Base-by-base conservation (phyloP, 2,888 invertebrate species). In the Chesias legatella region DNA sequence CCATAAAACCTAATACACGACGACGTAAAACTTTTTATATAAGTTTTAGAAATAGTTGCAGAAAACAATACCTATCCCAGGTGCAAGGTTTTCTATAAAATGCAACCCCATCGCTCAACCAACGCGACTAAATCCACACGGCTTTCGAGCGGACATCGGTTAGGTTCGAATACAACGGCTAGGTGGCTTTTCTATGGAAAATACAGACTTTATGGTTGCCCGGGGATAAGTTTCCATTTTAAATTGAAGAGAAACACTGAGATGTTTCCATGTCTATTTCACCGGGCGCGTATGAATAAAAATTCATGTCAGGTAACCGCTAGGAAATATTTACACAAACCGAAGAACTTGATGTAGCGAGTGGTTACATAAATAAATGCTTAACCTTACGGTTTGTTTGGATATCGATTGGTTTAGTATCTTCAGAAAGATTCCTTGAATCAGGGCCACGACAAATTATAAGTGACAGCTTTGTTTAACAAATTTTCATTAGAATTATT, bases 201-300 rank as follows among this genome's bases (percentile, higher is more conserved):
- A 85, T 81, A 74, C 73, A 81, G 82, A 85, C 85, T 86, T 85
- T 86, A 88, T 83, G 81, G 79, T 72, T 78, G 81, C 77, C 78
- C 65, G 67, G 86, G 85, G 85, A 88, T 86, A 82, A 80, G 84
- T 86, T 86, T 84, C 79, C 77, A 84, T 86, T 86, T 86, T 78
- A 85, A 84, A 86, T 85, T 84, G 80, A 82, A 82, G 79, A 79
- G 79, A 79, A 82, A 80, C 76, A 79, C 73, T 76, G 78, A 81
- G 79, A 85, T 79, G 80, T 79, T 81, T 72, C 75, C 76, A 77
- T 79, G 79, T 82, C 74, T 83, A 76, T 40, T 74, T 82, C 72
- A 59, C 63, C 79, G 77, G 58, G 77, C 63, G 67, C 64, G 68
- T 60, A 73, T 73, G 78, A 79, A 84, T 85, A 85, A 82, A 82